Evolutionary conservation across 2,888 invertebrate species (phyloP), one percentile per base, ranked within the genome.

Genomic region (Blastobasis lacticolella): DNA sequence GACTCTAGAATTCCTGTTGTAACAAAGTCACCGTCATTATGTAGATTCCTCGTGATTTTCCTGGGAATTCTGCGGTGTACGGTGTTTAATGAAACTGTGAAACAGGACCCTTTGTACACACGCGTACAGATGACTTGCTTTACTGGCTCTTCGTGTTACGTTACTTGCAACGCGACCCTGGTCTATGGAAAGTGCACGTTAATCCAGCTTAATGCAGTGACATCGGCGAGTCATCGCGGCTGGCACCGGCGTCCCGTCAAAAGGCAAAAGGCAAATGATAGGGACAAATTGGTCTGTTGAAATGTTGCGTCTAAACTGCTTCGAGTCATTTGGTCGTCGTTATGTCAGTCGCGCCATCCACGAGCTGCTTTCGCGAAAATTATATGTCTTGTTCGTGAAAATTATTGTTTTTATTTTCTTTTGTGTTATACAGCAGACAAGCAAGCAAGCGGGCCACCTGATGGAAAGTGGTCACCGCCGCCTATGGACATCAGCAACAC

Each of bases 61-160:
- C 37, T 58, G 54, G 23, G 47, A 40, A 23, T 23, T 23, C 23
- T 23, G 23, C 59, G 54, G 49, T 50, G 53, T 54, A 54, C 56
- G 60, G 58, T 61, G 58, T 55, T 63, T 61, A 64, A 64, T 69
- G 68, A 64, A 60, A 56, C 64, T 55, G 64, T 67, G 75, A 76
- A 80, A 81, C 71, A 71, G 71, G 74, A 79, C 65, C 64, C 69
- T 71, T 23, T 23, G 23, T 23, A 23, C 23, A 3, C 71, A 78
- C 83, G 81, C 81, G 67, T 69, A 66, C 71, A 72, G 71, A 81
- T 83, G 83, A 83, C 81, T 81, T 74, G 78, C 66, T 75, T 74
- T 73, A 73, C 67, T 67, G 64, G 66, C 58, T 66, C 51, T 55
- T 55, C 44, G 49, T 52, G 54, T 61, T 63, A 61, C 62, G 63